Conservation (phyloP, 2,113 vertebrate species). For the Sardina pilchardus region DNA sequence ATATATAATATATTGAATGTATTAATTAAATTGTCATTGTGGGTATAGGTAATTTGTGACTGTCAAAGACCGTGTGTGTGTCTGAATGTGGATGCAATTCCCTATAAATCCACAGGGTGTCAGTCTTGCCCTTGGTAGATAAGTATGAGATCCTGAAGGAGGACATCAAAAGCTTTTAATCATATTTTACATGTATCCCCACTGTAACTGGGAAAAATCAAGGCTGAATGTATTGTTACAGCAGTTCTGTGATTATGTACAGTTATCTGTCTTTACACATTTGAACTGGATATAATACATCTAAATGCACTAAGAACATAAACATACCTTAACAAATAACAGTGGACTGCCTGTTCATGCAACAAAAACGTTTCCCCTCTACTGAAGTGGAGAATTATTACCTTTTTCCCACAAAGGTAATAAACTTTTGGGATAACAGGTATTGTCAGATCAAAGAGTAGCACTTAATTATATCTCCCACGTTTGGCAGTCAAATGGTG, state of each 20-base stretch:
- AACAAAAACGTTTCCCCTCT: not conserved
- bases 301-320: conserved; percentile 48
- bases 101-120: not conserved
- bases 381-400: not conserved
- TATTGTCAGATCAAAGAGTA: not conserved
- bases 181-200: conserved; percentile 12
- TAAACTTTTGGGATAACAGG: not conserved
- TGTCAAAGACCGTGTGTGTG: not conserved
- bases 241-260: conserved; percentile 12
- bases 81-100: not conserved
- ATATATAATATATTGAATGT: too few relatives aligned
- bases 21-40: not conserved
- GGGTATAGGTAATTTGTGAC: not conserved
- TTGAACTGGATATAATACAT: conserved; percentile 13
- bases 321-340: conserved; percentile 64
- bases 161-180: conserved; percentile 22
- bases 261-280: conserved; percentile 34
- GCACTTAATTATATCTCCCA: not conserved
- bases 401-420: not conserved
- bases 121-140: not conserved
- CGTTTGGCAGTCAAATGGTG: not conserved
- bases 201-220: not conserved
- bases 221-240: conserved; percentile 3
- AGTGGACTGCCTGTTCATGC: conserved; percentile 8
- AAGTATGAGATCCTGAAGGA: not conserved